Base-by-base conservation (phyloP, 2,888 invertebrate genomes). In the Drosophila anomalata region DNA sequence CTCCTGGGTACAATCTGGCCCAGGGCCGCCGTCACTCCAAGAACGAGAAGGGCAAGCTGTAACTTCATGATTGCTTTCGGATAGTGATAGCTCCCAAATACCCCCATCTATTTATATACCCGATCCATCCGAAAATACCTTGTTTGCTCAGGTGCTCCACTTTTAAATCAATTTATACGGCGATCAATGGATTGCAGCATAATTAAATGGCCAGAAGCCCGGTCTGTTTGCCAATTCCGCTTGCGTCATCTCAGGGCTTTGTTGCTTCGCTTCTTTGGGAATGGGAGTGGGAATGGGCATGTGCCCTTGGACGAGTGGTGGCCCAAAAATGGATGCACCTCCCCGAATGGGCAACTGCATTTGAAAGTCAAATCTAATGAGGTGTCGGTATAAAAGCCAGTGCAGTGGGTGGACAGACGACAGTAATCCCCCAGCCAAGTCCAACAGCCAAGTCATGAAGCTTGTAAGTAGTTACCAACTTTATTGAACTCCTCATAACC, bases 301-400 rank as follows among this genome's bases (percentile, higher is more conserved):
- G 52, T 79, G 79, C 61, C 83, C 83, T 83, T 83, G 79, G 44
- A 22, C 20, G 9, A 57, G 57, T 22, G 65, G 59, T 65, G 46
- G 57, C 53, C 62, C 66, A 68, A 46, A 57, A 42, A 69, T 50
- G 71, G 60, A 29, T 12, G 29, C 17, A 22, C 17, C n/a, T 33
- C 42, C 62, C 12, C 47, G 72, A 69, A 74, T 65, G 74, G 81
- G 33, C 60, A 36, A 20, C 52, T 33, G 79, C 77, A 83, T 85
- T 85, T 76, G 82, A 78, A 69, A 77, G 61, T 52, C 70, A 67
- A 67, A 42, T 58, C n/a, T 47, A 41, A 47, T 44, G 60, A 67
- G 77, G 63, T 20, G 36, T 6, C 12, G 0, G 2, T 84, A 79
- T 84, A 83, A 71, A 83, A 79, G 62, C 50, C 22, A 17, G 52